These are phyloP conservation scores for Exephanes ischioxanthus DNA, from an alignment of 2,888 invertebrate species.

Conservation along the genomic window DNA sequence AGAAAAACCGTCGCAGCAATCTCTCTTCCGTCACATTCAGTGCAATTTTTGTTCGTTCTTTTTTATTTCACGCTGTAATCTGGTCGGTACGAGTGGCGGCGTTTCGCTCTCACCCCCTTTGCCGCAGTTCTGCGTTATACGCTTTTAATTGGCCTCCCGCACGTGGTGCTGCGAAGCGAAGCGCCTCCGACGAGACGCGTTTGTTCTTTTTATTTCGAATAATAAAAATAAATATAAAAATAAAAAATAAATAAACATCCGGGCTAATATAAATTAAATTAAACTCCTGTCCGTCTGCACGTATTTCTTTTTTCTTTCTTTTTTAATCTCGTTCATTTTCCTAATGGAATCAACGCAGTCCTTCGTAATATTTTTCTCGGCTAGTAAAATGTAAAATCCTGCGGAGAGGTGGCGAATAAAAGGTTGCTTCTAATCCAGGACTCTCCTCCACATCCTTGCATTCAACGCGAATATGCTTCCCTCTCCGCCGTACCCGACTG, in stretches of 20 bases:
- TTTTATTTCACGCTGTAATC: conserved; percentile 4
- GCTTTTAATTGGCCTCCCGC: conserved; percentile 27
- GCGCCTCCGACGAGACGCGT: conserved; percentile 10
- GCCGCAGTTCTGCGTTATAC: neutral
- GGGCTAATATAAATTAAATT: conserved; percentile 2
- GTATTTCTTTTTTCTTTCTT: neutral
- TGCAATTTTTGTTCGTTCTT: conserved; percentile 2
- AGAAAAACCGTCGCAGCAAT: neutral
- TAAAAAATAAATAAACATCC: neutral
- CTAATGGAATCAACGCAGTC: conserved; percentile 5
- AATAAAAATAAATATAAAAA: neutral
- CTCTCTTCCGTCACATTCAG: conserved; percentile 7
- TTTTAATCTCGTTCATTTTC: conserved; percentile 9
- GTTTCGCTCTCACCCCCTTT: neutral
- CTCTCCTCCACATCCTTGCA: neutral
- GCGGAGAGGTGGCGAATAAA: neutral
- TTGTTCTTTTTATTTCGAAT: conserved; percentile 25
- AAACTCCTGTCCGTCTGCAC: neutral
- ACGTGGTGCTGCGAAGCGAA: neutral
- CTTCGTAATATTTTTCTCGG: conserved; percentile 9
- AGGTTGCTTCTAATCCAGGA: neutral
- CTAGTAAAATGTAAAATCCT: neutral
- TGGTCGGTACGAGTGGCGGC: neutral
- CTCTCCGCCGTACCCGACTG: neutral
- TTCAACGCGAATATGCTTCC: conserved; percentile 28